Conservation (phyloP, 2,888 invertebrate genomes). For the Coleophora flavipennella region DNA sequence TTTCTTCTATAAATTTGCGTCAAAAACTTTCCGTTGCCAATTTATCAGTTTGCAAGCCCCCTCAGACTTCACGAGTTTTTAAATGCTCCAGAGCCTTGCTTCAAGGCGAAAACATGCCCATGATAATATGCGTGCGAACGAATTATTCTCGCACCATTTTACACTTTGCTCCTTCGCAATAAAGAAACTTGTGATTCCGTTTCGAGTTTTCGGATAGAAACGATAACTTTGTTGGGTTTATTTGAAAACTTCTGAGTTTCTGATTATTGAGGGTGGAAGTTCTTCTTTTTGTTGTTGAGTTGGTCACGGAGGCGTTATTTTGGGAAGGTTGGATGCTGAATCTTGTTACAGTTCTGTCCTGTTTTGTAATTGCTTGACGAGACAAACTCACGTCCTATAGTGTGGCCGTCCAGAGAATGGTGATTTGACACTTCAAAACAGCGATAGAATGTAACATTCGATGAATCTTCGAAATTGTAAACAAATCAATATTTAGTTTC, state of each 20-base stretch:
- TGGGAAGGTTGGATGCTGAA: conserved; percentile 22
- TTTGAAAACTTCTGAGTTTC: conserved; percentile 32
- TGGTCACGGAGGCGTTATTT: conserved; percentile 26
- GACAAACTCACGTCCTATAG: no score
- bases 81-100: conserved; percentile 30
- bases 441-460: no score
- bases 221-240: conserved; percentile 20
- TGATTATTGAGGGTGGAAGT: conserved; percentile 36
- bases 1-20: conserved; percentile 37
- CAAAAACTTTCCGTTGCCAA: conserved; percentile 33
- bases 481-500: no score
- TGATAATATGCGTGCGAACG: conserved; percentile 3
- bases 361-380: conserved; percentile 25
- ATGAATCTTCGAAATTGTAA: no score
- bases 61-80: conserved; percentile 37
- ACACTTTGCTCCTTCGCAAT: conserved; percentile 10
- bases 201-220: conserved; percentile 5
- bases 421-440: no score
- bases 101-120: conserved; percentile 16
- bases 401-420: no score
- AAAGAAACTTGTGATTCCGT: conserved; percentile 5
- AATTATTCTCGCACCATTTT: conserved; percentile 13
- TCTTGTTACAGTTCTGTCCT: conserved; percentile 28
- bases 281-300: conserved; percentile 26
- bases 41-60: conserved; percentile 42